phyloP scores from a whole-genome alignment of 2,797 vertebrate genomes.

The Lacerta bilineata region DNA sequence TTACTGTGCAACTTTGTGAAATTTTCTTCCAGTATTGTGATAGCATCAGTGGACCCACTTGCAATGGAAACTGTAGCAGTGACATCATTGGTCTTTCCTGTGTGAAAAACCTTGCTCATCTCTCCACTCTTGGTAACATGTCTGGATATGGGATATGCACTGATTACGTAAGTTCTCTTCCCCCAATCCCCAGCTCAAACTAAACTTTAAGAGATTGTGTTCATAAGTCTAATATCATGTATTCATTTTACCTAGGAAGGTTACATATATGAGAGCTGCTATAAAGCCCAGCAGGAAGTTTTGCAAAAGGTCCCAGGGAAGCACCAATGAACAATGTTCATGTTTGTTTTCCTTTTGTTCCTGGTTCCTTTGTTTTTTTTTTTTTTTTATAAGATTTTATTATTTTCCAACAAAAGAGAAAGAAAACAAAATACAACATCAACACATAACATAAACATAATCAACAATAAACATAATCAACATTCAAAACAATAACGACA shows the following conservation, averaged over 20 bases:
- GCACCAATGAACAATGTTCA: background rate
- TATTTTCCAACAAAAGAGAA: too few species aligned
- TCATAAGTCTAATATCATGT: background rate
- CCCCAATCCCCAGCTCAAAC: conserved; percentile 9
- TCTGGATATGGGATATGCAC: conserved; percentile 33
- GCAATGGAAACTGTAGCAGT: conserved; percentile 15
- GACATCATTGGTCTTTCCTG: background rate
- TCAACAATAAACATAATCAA: too few species aligned
- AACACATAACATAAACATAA: too few species aligned
- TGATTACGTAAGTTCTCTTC: conserved; percentile 20
- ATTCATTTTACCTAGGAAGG: background rate
- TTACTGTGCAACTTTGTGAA: conserved; percentile 13
- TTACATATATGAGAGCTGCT: background rate
- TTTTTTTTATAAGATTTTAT: too few species aligned
- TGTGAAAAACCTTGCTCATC: conserved; percentile 32
- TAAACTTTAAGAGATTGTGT: background rate
- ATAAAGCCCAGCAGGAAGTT: background rate
- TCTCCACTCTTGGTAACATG: conserved; percentile 4
- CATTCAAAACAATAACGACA: too few species aligned
- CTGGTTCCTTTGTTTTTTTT: background rate
- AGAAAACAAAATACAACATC: too few species aligned
- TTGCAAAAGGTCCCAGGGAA: background rate
- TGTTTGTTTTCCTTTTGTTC: background rate
- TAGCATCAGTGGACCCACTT: conserved; percentile 49
- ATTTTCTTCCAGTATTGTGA: conserved; percentile 20